Conservation (phyloP, 1,140 invertebrate species). For the Ceratosolen solmsi region DNA sequence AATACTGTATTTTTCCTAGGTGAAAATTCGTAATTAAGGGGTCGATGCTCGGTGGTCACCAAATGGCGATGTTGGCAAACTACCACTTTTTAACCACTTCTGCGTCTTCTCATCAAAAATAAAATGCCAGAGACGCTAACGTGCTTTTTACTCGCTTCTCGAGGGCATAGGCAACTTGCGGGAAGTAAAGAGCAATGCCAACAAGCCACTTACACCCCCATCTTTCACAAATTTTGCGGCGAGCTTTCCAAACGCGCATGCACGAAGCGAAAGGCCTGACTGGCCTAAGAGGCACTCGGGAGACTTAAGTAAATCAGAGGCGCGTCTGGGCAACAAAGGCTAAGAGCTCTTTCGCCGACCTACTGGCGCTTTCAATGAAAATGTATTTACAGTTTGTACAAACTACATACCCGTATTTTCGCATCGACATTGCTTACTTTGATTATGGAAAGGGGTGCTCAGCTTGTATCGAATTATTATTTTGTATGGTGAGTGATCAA, state of each 20-base stretch:
- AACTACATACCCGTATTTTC: too few relatives aligned
- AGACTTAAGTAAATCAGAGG: slow-evolving; percentile 42
- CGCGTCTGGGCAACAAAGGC: slow-evolving; percentile 33
- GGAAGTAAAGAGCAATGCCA: not conserved
- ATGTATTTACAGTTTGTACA: slow-evolving; percentile 7
- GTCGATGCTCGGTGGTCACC: not conserved
- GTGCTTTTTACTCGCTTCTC: not conserved
- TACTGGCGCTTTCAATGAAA: not conserved
- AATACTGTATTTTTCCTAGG: not conserved
- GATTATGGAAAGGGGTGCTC: too few relatives aligned
- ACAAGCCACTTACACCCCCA: not conserved
- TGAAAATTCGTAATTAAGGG: not conserved
- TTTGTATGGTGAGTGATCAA: too few relatives aligned
- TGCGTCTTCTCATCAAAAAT: not conserved
- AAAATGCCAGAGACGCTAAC: not conserved
- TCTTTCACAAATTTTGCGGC: not conserved
- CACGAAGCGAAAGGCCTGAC: not conserved
- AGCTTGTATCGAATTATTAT: too few relatives aligned
- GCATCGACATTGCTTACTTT: too few relatives aligned
- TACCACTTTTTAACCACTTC: not conserved
- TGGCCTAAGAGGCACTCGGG: slow-evolving; percentile 24
- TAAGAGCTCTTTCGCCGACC: slow-evolving; percentile 23
- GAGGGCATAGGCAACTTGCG: not conserved
- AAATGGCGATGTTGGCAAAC: not conserved
- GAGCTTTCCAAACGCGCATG: too few relatives aligned